phyloP scores from a whole-genome alignment of 2,797 vertebrate species.

The Remorina albescens region DNA sequence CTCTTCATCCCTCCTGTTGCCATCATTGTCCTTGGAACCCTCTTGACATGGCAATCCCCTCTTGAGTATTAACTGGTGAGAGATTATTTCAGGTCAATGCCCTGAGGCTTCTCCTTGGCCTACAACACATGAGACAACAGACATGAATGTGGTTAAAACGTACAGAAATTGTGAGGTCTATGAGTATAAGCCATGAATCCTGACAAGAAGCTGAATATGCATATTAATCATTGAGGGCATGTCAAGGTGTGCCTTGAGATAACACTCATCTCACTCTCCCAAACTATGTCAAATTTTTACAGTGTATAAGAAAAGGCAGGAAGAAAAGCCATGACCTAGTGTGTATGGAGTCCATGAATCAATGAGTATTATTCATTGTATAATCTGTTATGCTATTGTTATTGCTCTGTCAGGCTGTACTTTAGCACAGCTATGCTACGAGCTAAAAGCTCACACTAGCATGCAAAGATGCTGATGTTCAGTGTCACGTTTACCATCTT shows the following conservation, averaged over 20 bases:
- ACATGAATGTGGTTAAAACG: neutral
- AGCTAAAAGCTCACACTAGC: no score
- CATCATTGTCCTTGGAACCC: slow-evolving; percentile 11
- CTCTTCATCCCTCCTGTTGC: slow-evolving; percentile 9
- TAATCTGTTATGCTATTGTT: no score
- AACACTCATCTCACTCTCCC: neutral
- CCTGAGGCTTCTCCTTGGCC: slow-evolving; percentile 71
- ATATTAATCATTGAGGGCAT: no score
- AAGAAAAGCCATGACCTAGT: no score
- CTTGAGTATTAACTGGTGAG: slow-evolving; percentile 5
- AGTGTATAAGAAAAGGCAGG: no score
- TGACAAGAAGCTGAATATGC: neutral
- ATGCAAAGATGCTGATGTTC: no score
- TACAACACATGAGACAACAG: slow-evolving; percentile 47
- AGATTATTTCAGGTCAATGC: slow-evolving; percentile 77
- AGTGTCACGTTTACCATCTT: no score
- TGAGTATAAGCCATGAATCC: neutral
- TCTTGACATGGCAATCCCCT: slow-evolving; percentile 21
- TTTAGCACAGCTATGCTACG: no score
- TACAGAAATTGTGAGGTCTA: neutral
- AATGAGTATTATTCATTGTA: no score
- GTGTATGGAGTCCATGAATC: no score
- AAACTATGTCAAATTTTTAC: no score
- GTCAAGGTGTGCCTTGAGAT: neutral
- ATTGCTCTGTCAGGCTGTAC: no score